Base-by-base conservation (phyloP, 23 tunicate species). In the Halocynthia aurantium region DNA sequence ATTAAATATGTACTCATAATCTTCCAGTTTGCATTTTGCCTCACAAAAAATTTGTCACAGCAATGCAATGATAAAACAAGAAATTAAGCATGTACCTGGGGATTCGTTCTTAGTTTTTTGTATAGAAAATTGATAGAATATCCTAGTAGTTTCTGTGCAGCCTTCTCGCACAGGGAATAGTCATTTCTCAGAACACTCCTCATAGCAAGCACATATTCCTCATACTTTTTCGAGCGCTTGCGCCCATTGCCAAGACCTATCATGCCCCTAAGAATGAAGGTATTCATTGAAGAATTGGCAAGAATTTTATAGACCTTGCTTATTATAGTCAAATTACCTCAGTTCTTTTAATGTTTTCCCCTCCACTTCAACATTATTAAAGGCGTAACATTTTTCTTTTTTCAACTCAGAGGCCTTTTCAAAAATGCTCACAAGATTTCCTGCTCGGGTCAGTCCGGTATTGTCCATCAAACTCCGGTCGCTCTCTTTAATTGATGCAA, bases 171-270 rank as follows among this genome's bases (percentile, higher is more conserved):
- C 31, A 92, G 73, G n/a, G 62, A 63, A 40, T 92, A 86, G 20
- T 82, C 77, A 52, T 86, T 80, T 53, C 98, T 55, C 7, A 92
- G 80, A 19, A 13, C 72, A 7, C 77, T 79, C 13, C 98, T 66
- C 52, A 77, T 80, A n/a, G 82, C 83, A 77, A 92, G 40, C n/a
- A 92, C 98, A 73, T 71, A 92, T 17, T 92, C 98, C 52, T 92
- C 98, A 61, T 92, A 92, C 52, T 92, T 86, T 52, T 92, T 92
- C 0, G 98, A 92, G 21, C 98, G 84, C 61, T 92, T 92, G 54
- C 98, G 70, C 6, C 98, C 98, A 74, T 92, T 92, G 8, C 98
- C 98, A 61, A 92, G 92, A 8, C 98, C 98, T 60, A 92, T 92
- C 92, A 86, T 86, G 10, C 98, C 98, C 52, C 98, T 91, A 54